Evolutionary conservation across 2,888 invertebrate species (phyloP).

Genomic region (Diarsia rubi): DNA sequence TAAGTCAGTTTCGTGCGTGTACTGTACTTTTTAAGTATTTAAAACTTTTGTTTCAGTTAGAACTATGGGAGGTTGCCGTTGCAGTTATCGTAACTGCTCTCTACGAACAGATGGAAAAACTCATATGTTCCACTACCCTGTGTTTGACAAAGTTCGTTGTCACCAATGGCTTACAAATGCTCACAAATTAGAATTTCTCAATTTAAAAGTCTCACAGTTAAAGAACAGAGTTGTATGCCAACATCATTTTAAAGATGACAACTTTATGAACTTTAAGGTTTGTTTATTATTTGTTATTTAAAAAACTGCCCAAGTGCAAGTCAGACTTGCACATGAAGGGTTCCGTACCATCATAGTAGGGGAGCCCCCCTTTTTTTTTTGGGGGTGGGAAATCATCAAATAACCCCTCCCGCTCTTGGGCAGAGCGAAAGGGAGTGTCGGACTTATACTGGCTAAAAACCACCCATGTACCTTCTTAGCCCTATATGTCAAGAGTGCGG

Average conservation of each 20-base stretch:
- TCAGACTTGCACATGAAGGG: too few relatives aligned
- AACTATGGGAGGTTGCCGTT: constrained; percentile 91
- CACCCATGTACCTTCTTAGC: too few relatives aligned
- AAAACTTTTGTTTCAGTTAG: constrained; percentile 8
- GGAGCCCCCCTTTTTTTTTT: too few relatives aligned
- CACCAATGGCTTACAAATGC: constrained; percentile 91
- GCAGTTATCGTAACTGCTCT: constrained; percentile 90
- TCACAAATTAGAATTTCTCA: constrained; percentile 87
- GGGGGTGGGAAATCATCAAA: too few relatives aligned
- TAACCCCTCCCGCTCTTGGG: too few relatives aligned
- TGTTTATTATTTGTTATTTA: constrained; percentile 55
- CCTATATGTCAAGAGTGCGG: too few relatives aligned
- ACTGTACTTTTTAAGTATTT: too few relatives aligned
- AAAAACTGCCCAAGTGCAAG: too few relatives aligned
- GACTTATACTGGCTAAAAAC: too few relatives aligned
- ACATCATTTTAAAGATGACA: constrained; percentile 89
- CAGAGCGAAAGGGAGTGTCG: too few relatives aligned
- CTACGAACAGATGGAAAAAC: constrained; percentile 88
- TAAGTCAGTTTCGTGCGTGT: too few relatives aligned
- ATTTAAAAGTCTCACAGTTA: constrained; percentile 90
- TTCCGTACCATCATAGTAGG: too few relatives aligned
- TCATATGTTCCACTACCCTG: constrained; percentile 92
- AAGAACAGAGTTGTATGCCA: constrained; percentile 92
- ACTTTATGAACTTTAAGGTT: constrained; percentile 90
- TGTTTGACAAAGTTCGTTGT: constrained; percentile 91